Conservation (phyloP, 2,113 vertebrate genomes). For the Bujurquina vittata region DNA sequence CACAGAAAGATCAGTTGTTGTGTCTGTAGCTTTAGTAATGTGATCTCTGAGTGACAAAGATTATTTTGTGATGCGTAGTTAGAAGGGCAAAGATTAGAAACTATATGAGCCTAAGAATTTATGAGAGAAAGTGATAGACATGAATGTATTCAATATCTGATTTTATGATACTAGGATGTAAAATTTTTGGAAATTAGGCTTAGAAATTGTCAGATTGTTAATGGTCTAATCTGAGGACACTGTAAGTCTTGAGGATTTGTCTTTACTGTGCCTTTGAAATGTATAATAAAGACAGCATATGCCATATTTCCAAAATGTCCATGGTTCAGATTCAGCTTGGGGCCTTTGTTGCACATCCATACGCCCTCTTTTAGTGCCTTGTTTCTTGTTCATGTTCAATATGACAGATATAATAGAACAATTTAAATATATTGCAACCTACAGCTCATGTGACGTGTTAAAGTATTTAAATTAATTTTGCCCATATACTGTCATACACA, state of each 20-base stretch:
- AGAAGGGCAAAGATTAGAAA: background rate
- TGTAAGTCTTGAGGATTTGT: background rate
- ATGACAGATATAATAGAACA: background rate
- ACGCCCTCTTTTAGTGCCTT: background rate
- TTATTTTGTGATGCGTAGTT: background rate
- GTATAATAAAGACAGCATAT: background rate
- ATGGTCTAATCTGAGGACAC: background rate
- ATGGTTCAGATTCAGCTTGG: no score
- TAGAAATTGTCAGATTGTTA: no score
- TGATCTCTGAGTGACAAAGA: background rate
- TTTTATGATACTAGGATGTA: background rate
- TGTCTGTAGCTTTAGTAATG: background rate
- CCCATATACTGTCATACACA: background rate
- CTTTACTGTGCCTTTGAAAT: background rate
- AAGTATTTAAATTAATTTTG: background rate
- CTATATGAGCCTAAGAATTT: background rate
- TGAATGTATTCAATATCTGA: background rate
- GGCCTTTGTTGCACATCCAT: no score
- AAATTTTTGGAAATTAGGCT: background rate
- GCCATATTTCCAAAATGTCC: background rate
- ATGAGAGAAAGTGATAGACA: fast-evolving
- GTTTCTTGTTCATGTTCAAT: background rate
- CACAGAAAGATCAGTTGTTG: background rate
- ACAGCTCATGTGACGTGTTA: background rate
- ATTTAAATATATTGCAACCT: background rate